These are phyloP conservation scores for Lordiphosa fenestrarum DNA, from an alignment of 2,888 invertebrate species.

Conservation along the genomic window DNA sequence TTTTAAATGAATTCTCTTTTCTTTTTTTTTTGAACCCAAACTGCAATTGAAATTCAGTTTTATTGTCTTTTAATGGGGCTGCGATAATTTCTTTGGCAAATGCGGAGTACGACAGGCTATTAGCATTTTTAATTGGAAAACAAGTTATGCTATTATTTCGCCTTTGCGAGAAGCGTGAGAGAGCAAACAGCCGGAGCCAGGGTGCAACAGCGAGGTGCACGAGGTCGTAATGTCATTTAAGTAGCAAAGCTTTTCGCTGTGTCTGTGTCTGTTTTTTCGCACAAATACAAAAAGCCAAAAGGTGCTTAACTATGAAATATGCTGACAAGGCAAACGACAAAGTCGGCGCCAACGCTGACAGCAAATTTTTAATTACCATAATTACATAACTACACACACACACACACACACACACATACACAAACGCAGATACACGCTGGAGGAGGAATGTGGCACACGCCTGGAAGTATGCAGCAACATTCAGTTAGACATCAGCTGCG, in stretches of 20 bases:
- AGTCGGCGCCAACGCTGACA: slow-evolving; percentile 20
- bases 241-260: neutral
- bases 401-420: slow-evolving; percentile 9
- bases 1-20: no score
- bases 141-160: neutral
- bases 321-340: slow-evolving; percentile 43
- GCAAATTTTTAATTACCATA: slow-evolving; percentile 72
- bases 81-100: no score
- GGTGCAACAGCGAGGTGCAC: slow-evolving; percentile 9
- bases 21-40: no score
- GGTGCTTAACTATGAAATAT: slow-evolving; percentile 47
- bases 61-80: no score
- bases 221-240: slow-evolving; percentile 4
- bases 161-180: slow-evolving; percentile 6
- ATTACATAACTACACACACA: slow-evolving; percentile 65
- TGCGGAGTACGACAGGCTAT: neutral
- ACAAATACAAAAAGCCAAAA: slow-evolving; percentile 35
- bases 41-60: no score
- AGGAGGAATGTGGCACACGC: slow-evolving; percentile 46
- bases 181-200: slow-evolving; percentile 1
- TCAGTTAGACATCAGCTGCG: slow-evolving; percentile 10
- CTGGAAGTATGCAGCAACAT: slow-evolving; percentile 65
- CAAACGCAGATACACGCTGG: slow-evolving; percentile 13
- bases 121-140: slow-evolving; percentile 1
- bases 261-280: slow-evolving; percentile 19